A percentile compares a stretch with the other conserved stretches of the same genome.
Conservation (phyloP, 2,113 vertebrate species). For the Glaucidium brasilianum region DNA sequence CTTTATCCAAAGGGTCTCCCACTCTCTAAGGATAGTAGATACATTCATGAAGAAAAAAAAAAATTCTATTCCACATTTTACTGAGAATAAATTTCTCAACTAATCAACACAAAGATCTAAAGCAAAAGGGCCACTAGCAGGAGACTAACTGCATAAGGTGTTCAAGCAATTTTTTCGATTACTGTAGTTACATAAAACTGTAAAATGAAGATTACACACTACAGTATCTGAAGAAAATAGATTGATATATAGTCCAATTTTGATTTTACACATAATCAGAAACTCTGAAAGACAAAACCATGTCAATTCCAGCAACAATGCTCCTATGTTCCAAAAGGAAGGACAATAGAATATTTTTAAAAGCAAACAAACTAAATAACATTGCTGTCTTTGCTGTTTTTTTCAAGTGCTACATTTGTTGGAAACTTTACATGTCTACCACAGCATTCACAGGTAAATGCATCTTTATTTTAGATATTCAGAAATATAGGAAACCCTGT, state of each 20-base stretch:
- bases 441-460: neutral
- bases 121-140: neutral
- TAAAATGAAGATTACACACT: constrained; percentile 44
- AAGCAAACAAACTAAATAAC: neutral
- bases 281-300: neutral
- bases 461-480: neutral
- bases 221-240: constrained; percentile 35
- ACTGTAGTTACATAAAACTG: neutral
- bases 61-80: neutral
- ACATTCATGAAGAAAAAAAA: neutral
- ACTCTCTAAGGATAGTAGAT: fast-evolving
- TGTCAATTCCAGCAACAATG: neutral
- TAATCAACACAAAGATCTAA: neutral
- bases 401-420: neutral
- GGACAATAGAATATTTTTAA: neutral
- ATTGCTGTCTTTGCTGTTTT: neutral
- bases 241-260: neutral
- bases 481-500: neutral
- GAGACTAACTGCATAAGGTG: neutral
- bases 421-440: neutral
- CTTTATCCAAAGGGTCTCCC: neutral
- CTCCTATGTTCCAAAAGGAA: neutral
- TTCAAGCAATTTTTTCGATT: neutral
- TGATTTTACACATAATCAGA: constrained; percentile 33
- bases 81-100: neutral